phyloP scores from a whole-genome alignment of 30 jellyfish, hydroid and myxozoan genomes.

The Aurelia sp. region DNA sequence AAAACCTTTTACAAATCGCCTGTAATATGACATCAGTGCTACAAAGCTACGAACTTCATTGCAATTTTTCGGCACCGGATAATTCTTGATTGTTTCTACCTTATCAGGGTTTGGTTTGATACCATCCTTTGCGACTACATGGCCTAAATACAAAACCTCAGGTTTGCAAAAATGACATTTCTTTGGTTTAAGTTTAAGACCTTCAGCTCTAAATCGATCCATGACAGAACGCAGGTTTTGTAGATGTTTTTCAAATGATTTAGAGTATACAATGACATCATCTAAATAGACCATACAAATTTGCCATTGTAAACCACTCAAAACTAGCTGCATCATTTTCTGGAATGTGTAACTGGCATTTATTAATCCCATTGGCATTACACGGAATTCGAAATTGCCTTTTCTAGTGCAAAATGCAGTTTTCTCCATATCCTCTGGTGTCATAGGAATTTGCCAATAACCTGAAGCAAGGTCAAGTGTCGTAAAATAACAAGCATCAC shows the following conservation, averaged over 20 bases:
- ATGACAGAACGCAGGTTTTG: conserved; percentile 14
- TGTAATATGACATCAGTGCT: conserved; percentile 53
- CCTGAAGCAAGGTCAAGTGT: conserved; percentile 7
- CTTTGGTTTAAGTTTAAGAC: conserved; percentile 18
- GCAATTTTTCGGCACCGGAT: conserved; percentile 39
- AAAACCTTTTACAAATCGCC: too few relatives aligned
- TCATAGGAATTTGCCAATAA: conserved; percentile 59
- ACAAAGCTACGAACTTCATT: conserved; percentile 57
- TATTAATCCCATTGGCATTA: too few relatives aligned
- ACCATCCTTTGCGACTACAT: conserved; percentile 48
- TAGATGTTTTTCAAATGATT: conserved; percentile 44
- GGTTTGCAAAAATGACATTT: conserved; percentile 51
- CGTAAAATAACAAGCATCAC: conserved; percentile 54
- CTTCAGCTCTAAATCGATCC: conserved; percentile 12
- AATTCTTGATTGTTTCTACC: conserved; percentile 12
- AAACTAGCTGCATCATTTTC: conserved; percentile 53
- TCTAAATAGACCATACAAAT: too few relatives aligned
- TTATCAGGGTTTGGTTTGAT: conserved; percentile 49
- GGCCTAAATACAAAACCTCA: conserved; percentile 61
- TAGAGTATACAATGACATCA: not conserved
- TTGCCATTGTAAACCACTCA: conserved; percentile 21
- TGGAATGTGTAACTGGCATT: conserved; percentile 2
- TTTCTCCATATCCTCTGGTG: conserved; percentile 34
- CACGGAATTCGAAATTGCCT: conserved; percentile 7
- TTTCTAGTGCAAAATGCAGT: conserved; percentile 45